Evolutionary conservation across 2,888 invertebrate species (phyloP).

Genomic region (Andricus quercusramuli): DNA sequence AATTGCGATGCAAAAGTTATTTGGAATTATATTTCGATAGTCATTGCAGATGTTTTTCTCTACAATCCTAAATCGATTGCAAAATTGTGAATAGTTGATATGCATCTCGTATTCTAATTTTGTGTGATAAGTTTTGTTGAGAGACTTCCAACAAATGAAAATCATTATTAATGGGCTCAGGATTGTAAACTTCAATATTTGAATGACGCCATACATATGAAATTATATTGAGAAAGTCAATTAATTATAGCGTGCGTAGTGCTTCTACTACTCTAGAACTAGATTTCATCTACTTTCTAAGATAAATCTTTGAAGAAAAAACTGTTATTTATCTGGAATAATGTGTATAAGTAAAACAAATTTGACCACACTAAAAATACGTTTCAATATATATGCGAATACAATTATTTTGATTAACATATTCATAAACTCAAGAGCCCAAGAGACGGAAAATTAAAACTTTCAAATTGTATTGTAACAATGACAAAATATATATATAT

Average conservation of each 20-base stretch:
- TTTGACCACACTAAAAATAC: neutral
- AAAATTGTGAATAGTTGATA: too few relatives aligned
- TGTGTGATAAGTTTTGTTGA: neutral
- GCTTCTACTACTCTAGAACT: neutral
- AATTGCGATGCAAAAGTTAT: too few relatives aligned
- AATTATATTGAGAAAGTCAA: constrained; percentile 26
- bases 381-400: too few relatives aligned
- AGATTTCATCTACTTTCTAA: constrained; percentile 28
- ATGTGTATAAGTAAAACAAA: neutral
- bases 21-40: too few relatives aligned
- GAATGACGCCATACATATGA: neutral
- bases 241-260: constrained; percentile 18
- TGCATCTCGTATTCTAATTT: too few relatives aligned
- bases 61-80: too few relatives aligned
- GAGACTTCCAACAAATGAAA: neutral
- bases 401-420: neutral
- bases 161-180: neutral
- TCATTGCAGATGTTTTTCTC: too few relatives aligned
- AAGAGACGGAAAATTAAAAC: neutral
- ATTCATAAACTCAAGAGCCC: neutral
- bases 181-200: neutral
- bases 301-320: neutral
- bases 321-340: neutral
- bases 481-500: too few relatives aligned
- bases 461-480: neutral